Evolutionary conservation across 2,113 vertebrate genomes (phyloP).

Genomic region (Jaculus jaculus): DNA sequence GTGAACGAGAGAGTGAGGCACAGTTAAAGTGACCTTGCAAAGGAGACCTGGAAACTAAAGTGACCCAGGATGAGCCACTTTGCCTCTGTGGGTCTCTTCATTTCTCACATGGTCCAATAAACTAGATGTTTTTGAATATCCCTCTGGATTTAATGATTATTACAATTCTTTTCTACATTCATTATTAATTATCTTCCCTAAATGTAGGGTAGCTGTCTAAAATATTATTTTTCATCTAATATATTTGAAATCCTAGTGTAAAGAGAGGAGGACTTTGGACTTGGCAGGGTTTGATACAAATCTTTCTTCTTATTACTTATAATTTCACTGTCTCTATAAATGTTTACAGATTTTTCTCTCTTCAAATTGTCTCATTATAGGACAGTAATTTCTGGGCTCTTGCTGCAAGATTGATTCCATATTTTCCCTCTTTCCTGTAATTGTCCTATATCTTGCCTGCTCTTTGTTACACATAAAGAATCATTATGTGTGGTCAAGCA

Average conservation of each 20-base stretch:
- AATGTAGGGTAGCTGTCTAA: slow-evolving; percentile 32
- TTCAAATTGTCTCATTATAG: slow-evolving; percentile 77
- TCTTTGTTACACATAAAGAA: slow-evolving; percentile 69
- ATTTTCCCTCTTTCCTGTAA: slow-evolving; percentile 70
- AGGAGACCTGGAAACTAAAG: not conserved
- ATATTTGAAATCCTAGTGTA: slow-evolving; percentile 54
- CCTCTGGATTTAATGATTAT: slow-evolving; percentile 7
- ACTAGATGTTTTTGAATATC: not conserved
- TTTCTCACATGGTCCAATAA: not conserved
- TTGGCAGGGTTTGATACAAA: slow-evolving; percentile 70
- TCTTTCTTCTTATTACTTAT: slow-evolving; percentile 73
- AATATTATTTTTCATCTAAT: slow-evolving; percentile 46
- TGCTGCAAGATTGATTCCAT: slow-evolving; percentile 77
- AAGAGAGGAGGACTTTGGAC: not conserved
- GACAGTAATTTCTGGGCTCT: slow-evolving; percentile 74
- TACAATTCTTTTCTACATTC: slow-evolving; percentile 20
- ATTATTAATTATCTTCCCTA: not conserved
- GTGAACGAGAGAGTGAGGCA: not conserved
- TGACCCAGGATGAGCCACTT: not conserved
- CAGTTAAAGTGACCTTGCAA: not conserved
- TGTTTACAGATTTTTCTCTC: slow-evolving; percentile 79
- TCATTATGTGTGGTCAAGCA: slow-evolving; percentile 61
- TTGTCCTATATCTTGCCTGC: slow-evolving; percentile 61
- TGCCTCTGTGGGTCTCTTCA: not conserved
- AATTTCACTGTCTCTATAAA: slow-evolving; percentile 77